Percentiles rank a stretch among this genome's conserved stretches.
These are phyloP conservation scores for Drosophila planitibia DNA, from an alignment of 2,888 invertebrate species.

Conservation along the genomic window DNA sequence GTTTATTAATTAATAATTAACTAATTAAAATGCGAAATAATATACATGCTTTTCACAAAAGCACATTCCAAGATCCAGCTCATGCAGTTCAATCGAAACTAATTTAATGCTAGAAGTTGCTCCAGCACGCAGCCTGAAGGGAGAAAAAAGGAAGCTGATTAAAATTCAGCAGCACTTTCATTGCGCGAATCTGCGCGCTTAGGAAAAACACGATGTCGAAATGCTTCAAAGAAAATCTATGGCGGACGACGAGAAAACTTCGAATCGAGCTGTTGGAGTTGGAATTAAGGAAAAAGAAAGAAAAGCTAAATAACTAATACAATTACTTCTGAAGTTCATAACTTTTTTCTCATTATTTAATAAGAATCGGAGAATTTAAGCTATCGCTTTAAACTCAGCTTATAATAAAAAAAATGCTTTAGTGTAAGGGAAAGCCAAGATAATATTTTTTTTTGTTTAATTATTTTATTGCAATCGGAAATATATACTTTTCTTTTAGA, in stretches of 20 bases:
- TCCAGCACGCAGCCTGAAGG: neutral
- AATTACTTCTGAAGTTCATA: neutral
- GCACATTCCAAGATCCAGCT: neutral
- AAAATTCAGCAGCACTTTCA: neutral
- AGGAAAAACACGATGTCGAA: neutral
- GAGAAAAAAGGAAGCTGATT: neutral
- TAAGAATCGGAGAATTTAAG: neutral
- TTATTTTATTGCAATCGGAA: neutral
- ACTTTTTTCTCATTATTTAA: neutral
- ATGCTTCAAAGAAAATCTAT: neutral
- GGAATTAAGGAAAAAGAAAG: neutral
- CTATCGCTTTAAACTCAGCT: neutral
- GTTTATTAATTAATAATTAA: too few species aligned
- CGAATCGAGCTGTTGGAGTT: neutral
- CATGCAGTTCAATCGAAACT: neutral
- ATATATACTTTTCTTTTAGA: neutral
- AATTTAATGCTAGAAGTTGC: neutral
- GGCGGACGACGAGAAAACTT: neutral
- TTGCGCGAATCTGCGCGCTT: neutral
- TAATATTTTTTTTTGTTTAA: neutral
- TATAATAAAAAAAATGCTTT: neutral
- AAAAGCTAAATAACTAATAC: neutral
- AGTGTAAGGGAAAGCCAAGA: neutral
- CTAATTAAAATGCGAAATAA: neutral
- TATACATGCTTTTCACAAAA: neutral